These are phyloP conservation scores for Diuraphis noxia DNA, from an alignment of 1,140 invertebrate genomes.

Conservation along the genomic window DNA sequence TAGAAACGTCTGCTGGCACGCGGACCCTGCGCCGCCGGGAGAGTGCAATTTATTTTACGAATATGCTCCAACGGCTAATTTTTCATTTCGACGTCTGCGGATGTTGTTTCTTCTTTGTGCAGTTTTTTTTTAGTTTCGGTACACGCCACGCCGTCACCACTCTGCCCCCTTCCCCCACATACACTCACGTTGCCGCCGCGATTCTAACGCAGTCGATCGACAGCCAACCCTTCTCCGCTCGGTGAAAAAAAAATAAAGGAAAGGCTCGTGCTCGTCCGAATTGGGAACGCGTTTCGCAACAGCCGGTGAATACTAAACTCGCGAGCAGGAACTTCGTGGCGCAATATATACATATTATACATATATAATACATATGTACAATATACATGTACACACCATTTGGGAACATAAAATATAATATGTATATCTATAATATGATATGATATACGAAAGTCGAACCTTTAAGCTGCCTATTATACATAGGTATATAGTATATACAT, in stretches of 20 bases:
- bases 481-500: not conserved
- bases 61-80: slow-evolving; percentile 49
- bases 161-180: too few species aligned
- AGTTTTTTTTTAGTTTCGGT: not conserved
- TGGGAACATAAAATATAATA: not conserved
- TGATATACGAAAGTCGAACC: not conserved
- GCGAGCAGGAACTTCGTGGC: not conserved
- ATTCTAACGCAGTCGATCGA: not conserved
- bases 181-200: not conserved
- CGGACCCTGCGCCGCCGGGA: not conserved
- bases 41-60: slow-evolving; percentile 48
- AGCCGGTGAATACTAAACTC: slow-evolving; percentile 50
- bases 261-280: slow-evolving; percentile 5
- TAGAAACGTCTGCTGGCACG: slow-evolving; percentile 38
- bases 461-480: not conserved
- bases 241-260: not conserved
- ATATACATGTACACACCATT: not conserved
- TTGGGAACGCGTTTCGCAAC: slow-evolving; percentile 39
- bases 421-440: not conserved
- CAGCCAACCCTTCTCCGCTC: slow-evolving; percentile 22
- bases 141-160: not conserved
- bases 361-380: not conserved
- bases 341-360: not conserved
- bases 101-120: not conserved
- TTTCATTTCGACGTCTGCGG: slow-evolving; percentile 42